A percentile compares a stretch with the other conserved stretches of the same genome.
Conservation (phyloP, 2,113 vertebrate genomes). For the Pomatostomus ruficeps region DNA sequence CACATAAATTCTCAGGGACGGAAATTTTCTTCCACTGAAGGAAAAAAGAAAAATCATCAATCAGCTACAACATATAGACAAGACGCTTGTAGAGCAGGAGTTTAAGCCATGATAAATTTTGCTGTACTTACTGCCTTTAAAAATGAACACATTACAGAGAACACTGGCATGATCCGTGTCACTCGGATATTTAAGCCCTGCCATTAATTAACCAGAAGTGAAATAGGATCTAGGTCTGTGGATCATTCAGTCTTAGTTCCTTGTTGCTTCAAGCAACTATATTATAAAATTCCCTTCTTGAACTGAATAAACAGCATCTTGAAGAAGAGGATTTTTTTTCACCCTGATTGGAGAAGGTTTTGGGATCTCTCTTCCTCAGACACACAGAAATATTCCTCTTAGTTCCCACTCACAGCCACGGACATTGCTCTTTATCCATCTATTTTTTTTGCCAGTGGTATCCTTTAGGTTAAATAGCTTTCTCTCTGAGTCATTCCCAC, state of each 20-base stretch:
- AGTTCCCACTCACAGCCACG: background rate
- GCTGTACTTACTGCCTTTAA: conserved; percentile 1
- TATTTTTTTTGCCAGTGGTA: conserved; percentile 3
- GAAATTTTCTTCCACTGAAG: background rate
- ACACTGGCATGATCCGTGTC: background rate
- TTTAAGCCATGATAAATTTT: conserved; percentile 21
- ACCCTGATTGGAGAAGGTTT: background rate
- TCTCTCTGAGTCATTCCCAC: conserved; percentile 64
- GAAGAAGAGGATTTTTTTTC: background rate
- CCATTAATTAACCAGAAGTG: conserved; percentile 63
- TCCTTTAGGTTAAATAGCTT: conserved; percentile 68
- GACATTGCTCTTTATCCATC: background rate
- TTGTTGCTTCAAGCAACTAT: background rate
- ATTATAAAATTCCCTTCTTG: background rate
- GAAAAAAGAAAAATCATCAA: background rate
- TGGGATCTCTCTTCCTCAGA: background rate
- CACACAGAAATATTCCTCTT: background rate
- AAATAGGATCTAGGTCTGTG: conserved; percentile 2
- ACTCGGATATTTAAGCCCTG: conserved; percentile 22
- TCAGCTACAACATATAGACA: background rate
- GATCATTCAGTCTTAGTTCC: background rate
- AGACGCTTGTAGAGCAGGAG: background rate
- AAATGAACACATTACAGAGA: background rate
- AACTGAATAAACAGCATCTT: background rate
- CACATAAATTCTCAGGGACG: background rate